Base-by-base conservation (phyloP, 2,888 invertebrate species). In the Adineta ricciae region DNA sequence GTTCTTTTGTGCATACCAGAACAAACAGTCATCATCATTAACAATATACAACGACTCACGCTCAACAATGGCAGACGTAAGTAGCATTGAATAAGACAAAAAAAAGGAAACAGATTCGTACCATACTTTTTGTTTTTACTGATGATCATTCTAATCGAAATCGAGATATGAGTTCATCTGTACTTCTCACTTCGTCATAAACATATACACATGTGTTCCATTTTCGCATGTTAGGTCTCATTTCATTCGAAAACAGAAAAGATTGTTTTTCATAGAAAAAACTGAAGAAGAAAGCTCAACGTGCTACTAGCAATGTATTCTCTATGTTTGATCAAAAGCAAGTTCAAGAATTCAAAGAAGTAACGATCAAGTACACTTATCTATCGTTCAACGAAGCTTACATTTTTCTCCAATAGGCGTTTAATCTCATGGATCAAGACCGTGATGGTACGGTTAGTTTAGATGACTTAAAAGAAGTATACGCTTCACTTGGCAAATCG, bases 401-500 rank as follows among this genome's bases (percentile, higher is more conserved):
- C 24, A n/a, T 73, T 0, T 41, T 24, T 38, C 41, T 5, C 50
- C 21, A 0, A n/a, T 49, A 85, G 85, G 92, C 92, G 87, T 92
- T 92, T 89, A 91, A 91, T 86, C 91, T 92, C 90, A 92, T 92
- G 88, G 92, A 92, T 88, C 91, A 91, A 88, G 91, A 92, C 89
- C 90, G 92, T 88, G 92, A 92, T 87, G 92, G 92, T 50, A 88
- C 92, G 87, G 91, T 92, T 86, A 90, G 90, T 88, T 89, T 91
- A 87, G 89, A 89, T 85, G 92, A 92, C 88, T 89, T 92, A 87
- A 91, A 90, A 87, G 91, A 91, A 88, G 91, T 92, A 88, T 92
- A 91, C 88, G 91, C 91, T 86, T 90, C 91, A 86, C 89, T 92
- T 88, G 92, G 91, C 83, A 87, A 88, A 85, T 88, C 88, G 83